These are phyloP conservation scores for Muscidifurax raptorellus DNA, from an alignment of 1,140 invertebrate species.

Conservation along the genomic window DNA sequence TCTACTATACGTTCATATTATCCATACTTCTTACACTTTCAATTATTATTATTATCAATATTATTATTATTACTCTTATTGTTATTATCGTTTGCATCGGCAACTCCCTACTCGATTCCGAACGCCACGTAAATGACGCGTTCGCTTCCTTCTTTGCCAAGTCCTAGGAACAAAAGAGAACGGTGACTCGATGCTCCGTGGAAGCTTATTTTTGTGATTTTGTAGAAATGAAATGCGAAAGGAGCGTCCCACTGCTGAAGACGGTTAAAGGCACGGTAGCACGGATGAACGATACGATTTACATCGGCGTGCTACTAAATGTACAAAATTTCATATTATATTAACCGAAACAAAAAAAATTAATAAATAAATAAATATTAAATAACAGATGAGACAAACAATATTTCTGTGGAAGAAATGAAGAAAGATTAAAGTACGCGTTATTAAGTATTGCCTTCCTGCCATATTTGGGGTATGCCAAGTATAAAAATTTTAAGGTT, in stretches of 20 bases:
- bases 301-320: slow-evolving; percentile 58
- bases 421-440: slow-evolving; percentile 64
- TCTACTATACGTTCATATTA: too few relatives aligned
- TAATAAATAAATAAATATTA: slow-evolving; percentile 33
- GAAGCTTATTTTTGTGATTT: slow-evolving; percentile 57
- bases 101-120: neutral
- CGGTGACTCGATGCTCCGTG: slow-evolving; percentile 49
- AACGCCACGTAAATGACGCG: neutral
- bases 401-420: slow-evolving; percentile 52
- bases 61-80: neutral
- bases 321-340: slow-evolving; percentile 66
- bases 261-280: slow-evolving; percentile 30
- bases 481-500: slow-evolving; percentile 77
- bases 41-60: neutral
- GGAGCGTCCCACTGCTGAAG: slow-evolving; percentile 36
- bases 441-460: slow-evolving; percentile 77
- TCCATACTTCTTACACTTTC: neutral
- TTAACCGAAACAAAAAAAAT: slow-evolving; percentile 62
- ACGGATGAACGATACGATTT: slow-evolving; percentile 21
- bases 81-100: neutral
- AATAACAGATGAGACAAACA: slow-evolving; percentile 53
- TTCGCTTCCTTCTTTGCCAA: slow-evolving; percentile 39
- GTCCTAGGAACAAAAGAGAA: slow-evolving; percentile 28
- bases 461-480: slow-evolving; percentile 77
- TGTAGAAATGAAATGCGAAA: slow-evolving; percentile 46